Conservation (phyloP, 2,888 invertebrate species). For the Heliothis peltigera region DNA sequence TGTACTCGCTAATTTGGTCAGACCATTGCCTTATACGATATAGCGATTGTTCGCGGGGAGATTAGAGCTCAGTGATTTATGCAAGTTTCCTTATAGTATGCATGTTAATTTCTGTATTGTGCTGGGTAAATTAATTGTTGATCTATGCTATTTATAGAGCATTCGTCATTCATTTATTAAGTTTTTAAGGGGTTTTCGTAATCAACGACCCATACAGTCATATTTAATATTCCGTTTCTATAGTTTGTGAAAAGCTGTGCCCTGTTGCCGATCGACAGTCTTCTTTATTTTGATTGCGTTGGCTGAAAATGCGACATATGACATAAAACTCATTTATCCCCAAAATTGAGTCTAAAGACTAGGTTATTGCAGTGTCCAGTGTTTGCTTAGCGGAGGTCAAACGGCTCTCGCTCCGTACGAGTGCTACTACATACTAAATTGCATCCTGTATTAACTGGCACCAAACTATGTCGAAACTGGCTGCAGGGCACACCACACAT, state of each 20-base stretch:
- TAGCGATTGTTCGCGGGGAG: conserved; percentile 42
- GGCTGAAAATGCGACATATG: too few relatives aligned
- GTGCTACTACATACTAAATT: conserved; percentile 13
- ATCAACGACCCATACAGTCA: too few relatives aligned
- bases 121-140: conserved; percentile 9
- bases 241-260: too few relatives aligned
- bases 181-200: too few relatives aligned
- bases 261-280: too few relatives aligned
- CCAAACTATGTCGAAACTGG: conserved; percentile 30
- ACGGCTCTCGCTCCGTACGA: neutral
- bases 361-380: conserved; percentile 28
- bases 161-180: neutral
- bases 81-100: conserved; percentile 5
- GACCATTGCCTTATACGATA: conserved; percentile 54
- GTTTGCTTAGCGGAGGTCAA: conserved; percentile 11
- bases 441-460: conserved; percentile 16
- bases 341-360: neutral
- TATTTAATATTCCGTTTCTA: too few relatives aligned
- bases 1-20: conserved; percentile 61
- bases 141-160: neutral
- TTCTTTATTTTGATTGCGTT: too few relatives aligned
- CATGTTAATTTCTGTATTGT: conserved; percentile 17
- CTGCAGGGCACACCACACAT: conserved; percentile 29
- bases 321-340: neutral
- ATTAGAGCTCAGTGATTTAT: conserved; percentile 51